Percentiles rank a stretch among this genome's conserved stretches.
phyloP scores from a whole-genome alignment of 30 jellyfish, hydroid and myxozoan genomes.

The Aurelia coerulea region DNA sequence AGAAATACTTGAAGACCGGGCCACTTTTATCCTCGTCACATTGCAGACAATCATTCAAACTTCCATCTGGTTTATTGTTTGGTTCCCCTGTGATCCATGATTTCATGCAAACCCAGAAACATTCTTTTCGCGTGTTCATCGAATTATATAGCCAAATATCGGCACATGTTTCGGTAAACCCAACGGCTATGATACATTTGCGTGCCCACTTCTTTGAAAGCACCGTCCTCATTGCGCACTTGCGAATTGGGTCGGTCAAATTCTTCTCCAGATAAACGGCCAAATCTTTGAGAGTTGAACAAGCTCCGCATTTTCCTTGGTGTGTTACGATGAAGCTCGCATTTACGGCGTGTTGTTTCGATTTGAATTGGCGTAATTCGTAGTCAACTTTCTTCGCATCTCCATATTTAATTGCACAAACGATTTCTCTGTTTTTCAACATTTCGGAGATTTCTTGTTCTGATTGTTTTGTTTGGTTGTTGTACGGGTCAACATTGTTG shows the following conservation, averaged over 20 bases:
- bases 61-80: constrained; percentile 74
- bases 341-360: constrained; percentile 32
- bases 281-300: constrained; percentile 57
- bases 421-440: constrained; percentile 45
- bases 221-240: constrained; percentile 48
- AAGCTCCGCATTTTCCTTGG: constrained; percentile 78
- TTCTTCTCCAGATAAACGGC: constrained; percentile 65
- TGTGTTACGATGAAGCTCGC: constrained; percentile 71
- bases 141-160: constrained; percentile 68
- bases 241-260: constrained; percentile 69
- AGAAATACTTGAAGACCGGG: constrained; percentile 73
- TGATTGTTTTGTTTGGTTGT: constrained; percentile 59
- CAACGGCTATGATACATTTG: constrained; percentile 36
- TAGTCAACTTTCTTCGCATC: constrained; percentile 22
- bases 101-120: constrained; percentile 67
- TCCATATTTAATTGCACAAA: constrained; percentile 60
- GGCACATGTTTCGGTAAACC: constrained; percentile 60
- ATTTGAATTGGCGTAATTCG: constrained; percentile 48
- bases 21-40: constrained; percentile 83
- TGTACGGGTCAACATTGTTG: constrained; percentile 59
- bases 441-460: constrained; percentile 37
- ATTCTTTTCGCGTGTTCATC: constrained; percentile 58
- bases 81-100: constrained; percentile 66
- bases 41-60: constrained; percentile 67
- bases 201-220: constrained; percentile 47